phyloP scores from a whole-genome alignment of 2,888 invertebrate genomes.

The Caenorhabditis imperialis region DNA sequence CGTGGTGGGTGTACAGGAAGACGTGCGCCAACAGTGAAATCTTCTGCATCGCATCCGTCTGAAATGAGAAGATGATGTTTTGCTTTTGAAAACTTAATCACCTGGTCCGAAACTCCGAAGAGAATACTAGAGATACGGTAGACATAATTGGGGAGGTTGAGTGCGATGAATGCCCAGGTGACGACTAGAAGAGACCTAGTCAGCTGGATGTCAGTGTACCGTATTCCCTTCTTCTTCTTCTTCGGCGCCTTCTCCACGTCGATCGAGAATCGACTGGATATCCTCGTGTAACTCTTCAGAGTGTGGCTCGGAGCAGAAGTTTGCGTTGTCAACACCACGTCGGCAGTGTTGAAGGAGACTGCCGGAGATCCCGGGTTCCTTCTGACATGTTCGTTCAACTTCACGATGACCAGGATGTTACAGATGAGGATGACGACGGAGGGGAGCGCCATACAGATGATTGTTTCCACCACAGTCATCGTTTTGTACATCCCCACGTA shows the following conservation, averaged over 20 bases:
- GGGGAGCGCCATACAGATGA: slow-evolving; percentile 72
- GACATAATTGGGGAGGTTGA: slow-evolving; percentile 75
- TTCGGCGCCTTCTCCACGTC: slow-evolving; percentile 51
- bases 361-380: slow-evolving; percentile 69
- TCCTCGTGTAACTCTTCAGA: slow-evolving; percentile 46
- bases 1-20: slow-evolving; percentile 76
- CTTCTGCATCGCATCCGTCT: slow-evolving; percentile 59
- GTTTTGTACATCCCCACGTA: slow-evolving; percentile 69
- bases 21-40: slow-evolving; percentile 70
- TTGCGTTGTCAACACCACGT: slow-evolving; percentile 58
- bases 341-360: slow-evolving; percentile 73
- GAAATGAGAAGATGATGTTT: slow-evolving; percentile 9
- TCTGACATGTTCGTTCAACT: slow-evolving; percentile 69
- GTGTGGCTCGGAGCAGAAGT: slow-evolving; percentile 52
- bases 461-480: slow-evolving; percentile 66
- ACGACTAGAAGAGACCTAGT: slow-evolving; percentile 72
- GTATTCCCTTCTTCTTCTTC: slow-evolving; percentile 62
- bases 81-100: slow-evolving; percentile 3
- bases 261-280: slow-evolving; percentile 56
- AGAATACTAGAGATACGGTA: slow-evolving; percentile 69
- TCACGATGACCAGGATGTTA: slow-evolving; percentile 72
- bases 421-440: slow-evolving; percentile 70
- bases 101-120: slow-evolving; percentile 65
- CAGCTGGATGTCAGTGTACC: slow-evolving; percentile 73
- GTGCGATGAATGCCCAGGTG: slow-evolving; percentile 70